phyloP scores from a whole-genome alignment of 1,140 invertebrate genomes.

The Colletes latitarsis region DNA sequence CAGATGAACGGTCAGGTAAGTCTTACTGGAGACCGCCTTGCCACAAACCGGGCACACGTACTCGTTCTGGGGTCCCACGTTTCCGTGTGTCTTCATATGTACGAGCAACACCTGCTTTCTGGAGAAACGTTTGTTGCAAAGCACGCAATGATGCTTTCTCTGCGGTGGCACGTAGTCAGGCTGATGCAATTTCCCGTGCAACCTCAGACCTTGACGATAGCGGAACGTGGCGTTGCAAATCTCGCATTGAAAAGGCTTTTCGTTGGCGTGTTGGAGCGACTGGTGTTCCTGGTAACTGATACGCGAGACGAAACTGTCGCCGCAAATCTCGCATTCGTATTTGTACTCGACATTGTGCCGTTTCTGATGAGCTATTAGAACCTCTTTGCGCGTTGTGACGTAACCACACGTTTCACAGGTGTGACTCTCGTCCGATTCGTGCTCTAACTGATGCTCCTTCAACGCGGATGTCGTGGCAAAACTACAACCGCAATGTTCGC shows the following conservation, averaged over 20 bases:
- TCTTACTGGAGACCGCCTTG: conserved; percentile 85
- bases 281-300: conserved; percentile 77
- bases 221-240: conserved; percentile 80
- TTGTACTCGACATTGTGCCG: conserved; percentile 77
- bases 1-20: conserved; percentile 91
- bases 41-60: conserved; percentile 89
- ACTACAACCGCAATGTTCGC: conserved; percentile 75
- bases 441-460: conserved; percentile 71
- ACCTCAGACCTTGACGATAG: conserved; percentile 79
- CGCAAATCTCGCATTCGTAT: conserved; percentile 87
- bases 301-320: conserved; percentile 78
- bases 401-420: conserved; percentile 76
- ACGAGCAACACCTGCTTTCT: conserved; percentile 79
- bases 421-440: conserved; percentile 63
- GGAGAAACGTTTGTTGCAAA: conserved; percentile 79
- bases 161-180: conserved; percentile 80
- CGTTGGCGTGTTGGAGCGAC: conserved; percentile 64
- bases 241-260: conserved; percentile 79
- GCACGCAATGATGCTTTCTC: conserved; percentile 78
- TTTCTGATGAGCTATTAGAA: conserved; percentile 72
- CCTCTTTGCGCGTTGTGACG: conserved; percentile 70
- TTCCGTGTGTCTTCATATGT: conserved; percentile 78
- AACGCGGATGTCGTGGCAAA: conserved; percentile 67
- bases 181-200: conserved; percentile 82
- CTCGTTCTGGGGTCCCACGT: conserved; percentile 74